phyloP scores from a whole-genome alignment of 92 coral and sea anemone species.

The Palythoa grandiflora region DNA sequence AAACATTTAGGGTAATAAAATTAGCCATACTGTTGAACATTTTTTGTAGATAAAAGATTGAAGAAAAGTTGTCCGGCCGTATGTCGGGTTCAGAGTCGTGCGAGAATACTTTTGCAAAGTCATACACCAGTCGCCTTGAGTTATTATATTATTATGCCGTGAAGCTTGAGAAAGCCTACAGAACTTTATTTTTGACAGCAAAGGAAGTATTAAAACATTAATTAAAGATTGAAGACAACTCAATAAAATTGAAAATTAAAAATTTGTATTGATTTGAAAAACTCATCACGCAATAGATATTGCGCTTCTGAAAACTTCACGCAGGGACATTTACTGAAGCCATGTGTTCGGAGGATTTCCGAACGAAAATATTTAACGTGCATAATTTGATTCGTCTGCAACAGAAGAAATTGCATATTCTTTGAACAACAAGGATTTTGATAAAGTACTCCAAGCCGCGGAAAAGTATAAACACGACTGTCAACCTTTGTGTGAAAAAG shows the following conservation, averaged over 20 bases:
- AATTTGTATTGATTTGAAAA: slow-evolving; percentile 16
- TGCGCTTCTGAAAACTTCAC: neutral
- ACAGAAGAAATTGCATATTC: neutral
- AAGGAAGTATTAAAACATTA: neutral
- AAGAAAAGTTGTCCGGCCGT: neutral
- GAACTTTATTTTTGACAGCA: neutral
- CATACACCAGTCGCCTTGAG: neutral
- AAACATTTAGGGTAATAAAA: slow-evolving; percentile 11
- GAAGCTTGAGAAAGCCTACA: neutral
- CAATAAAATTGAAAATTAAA: slow-evolving; percentile 15
- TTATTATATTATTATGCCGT: neutral
- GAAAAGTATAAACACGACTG: neutral
- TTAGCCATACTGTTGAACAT: slow-evolving; percentile 6
- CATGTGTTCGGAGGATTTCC: neutral
- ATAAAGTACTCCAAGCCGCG: neutral
- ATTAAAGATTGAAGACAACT: slow-evolving; percentile 31
- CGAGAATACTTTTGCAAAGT: neutral
- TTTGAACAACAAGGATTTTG: slow-evolving; percentile 19
- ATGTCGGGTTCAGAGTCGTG: neutral
- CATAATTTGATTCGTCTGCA: neutral
- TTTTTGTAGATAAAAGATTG: neutral
- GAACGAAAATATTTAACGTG: neutral
- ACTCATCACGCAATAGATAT: slow-evolving; percentile 1
- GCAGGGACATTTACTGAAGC: neutral
- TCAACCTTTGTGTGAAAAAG: slow-evolving; percentile 39